These are phyloP conservation scores for Podarcis cretensis DNA, from an alignment of 2,113 vertebrate species.

Conservation along the genomic window DNA sequence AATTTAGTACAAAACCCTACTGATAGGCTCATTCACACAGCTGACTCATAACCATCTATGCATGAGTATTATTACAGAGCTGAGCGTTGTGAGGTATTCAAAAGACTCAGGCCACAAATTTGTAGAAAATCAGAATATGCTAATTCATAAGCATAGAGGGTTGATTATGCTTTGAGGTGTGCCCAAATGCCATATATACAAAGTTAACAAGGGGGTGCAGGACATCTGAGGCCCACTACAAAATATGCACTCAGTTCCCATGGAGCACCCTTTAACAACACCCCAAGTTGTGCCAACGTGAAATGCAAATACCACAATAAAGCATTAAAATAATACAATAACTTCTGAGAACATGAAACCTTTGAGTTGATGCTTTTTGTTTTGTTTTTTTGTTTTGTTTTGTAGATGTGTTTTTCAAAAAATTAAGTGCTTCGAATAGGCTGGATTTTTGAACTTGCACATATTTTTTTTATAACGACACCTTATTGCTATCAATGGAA, in stretches of 20 bases:
- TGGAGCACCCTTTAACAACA: no score
- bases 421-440: neutral
- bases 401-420: neutral
- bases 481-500: neutral
- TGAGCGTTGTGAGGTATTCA: no score
- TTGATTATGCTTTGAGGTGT: no score
- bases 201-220: no score
- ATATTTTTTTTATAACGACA: neutral
- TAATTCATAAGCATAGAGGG: no score
- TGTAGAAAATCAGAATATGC: no score
- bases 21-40: neutral
- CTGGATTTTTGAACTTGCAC: neutral
- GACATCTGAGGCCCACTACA: no score
- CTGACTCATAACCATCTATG: neutral
- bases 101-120: no score
- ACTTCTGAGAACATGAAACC: neutral
- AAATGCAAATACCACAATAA: neutral
- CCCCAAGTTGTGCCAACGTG: neutral
- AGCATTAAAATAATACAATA: neutral
- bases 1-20: neutral
- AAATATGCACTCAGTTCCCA: no score
- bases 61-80: neutral
- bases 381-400: neutral
- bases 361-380: neutral
- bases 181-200: no score